Percentiles rank a stretch among this genome's conserved stretches.
phyloP scores from a whole-genome alignment of 2,113 vertebrate genomes.

The Columba livia region DNA sequence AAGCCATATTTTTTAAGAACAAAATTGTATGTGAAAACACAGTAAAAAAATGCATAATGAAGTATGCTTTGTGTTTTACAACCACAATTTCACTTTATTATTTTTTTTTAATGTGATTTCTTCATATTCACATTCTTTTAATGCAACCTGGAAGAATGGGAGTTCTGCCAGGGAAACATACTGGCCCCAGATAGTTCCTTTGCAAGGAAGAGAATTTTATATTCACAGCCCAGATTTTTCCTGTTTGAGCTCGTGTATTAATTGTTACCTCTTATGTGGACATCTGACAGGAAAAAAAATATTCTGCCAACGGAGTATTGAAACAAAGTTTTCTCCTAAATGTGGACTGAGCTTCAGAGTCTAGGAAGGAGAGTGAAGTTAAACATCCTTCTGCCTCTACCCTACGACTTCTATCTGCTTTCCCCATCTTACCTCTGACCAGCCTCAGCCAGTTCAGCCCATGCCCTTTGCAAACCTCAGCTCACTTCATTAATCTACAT shows the following conservation, averaged over 20 bases:
- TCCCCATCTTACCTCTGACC: not conserved
- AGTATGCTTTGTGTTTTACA: not conserved
- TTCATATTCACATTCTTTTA: not conserved
- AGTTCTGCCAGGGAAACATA: not conserved
- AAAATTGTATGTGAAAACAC: not conserved
- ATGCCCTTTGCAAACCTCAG: not conserved
- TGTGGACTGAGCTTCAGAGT: not conserved
- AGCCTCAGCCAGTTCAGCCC: not conserved
- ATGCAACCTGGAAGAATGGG: not conserved
- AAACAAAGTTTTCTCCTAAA: not conserved
- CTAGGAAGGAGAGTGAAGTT: not conserved
- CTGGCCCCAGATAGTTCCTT: not conserved
- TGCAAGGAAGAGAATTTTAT: not conserved
- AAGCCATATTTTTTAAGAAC: not conserved
- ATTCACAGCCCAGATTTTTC: not conserved
- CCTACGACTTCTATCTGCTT: not conserved
- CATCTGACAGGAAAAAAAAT: not conserved
- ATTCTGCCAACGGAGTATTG: not conserved
- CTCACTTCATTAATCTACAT: not conserved
- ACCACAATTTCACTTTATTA: not conserved
- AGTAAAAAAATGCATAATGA: not conserved
- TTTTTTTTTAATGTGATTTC: not conserved
- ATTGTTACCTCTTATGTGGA: not conserved
- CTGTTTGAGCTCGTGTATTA: not conserved
- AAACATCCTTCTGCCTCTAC: not conserved